These are phyloP conservation scores for Stenurella melanura DNA, from an alignment of 2,888 invertebrate species.

Conservation along the genomic window DNA sequence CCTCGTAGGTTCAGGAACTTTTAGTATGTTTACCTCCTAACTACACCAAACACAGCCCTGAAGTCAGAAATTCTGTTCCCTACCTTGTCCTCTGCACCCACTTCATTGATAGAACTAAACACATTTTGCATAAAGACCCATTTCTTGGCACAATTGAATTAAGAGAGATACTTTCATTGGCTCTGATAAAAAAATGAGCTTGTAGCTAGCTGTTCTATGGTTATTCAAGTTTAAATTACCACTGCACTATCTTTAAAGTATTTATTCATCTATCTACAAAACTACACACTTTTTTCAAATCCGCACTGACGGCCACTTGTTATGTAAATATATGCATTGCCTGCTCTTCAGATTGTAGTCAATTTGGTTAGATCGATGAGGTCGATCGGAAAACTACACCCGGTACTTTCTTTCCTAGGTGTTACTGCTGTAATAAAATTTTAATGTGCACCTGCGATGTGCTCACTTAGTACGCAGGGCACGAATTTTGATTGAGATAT, in stretches of 20 bases:
- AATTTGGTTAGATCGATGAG: neutral
- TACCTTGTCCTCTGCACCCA: too few species aligned
- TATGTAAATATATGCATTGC: conserved; percentile 6
- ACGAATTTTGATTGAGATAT: conserved; percentile 61
- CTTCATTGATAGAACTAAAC: too few species aligned
- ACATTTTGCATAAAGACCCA: too few species aligned
- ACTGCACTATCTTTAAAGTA: neutral
- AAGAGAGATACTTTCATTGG: too few species aligned
- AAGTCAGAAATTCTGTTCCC: too few species aligned
- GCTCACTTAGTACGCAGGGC: conserved; percentile 47
- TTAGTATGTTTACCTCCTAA: too few species aligned
- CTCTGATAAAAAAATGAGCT: too few species aligned
- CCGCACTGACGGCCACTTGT: neutral
- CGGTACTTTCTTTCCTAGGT: neutral
- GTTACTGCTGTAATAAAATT: neutral
- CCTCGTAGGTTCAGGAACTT: too few species aligned
- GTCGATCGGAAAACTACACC: neutral
- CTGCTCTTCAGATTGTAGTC: neutral
- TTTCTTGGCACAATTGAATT: too few species aligned
- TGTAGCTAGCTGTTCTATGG: too few species aligned
- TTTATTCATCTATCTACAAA: neutral
- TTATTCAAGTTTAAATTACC: too few species aligned
- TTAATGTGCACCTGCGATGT: neutral
- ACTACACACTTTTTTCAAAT: neutral
- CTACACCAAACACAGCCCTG: too few species aligned